Percentiles rank a stretch among this genome's conserved stretches.
phyloP scores from a whole-genome alignment of 2,113 vertebrate genomes.

The Charina bottae region DNA sequence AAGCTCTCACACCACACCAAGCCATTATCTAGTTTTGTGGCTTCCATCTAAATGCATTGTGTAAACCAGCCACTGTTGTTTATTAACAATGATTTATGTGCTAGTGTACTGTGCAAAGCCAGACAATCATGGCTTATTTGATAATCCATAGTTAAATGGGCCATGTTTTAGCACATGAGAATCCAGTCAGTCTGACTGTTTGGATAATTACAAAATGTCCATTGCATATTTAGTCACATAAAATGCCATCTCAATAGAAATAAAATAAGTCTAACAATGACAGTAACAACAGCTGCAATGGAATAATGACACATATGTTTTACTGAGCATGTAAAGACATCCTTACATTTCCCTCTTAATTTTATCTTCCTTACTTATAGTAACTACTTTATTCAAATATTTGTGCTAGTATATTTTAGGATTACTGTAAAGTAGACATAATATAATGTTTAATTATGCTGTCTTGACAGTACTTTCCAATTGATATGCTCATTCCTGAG shows the following conservation, averaged over 20 bases:
- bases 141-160: not conserved
- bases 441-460: not conserved
- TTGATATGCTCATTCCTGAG: not conserved
- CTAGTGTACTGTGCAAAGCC: not conserved
- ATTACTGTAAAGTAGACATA: not conserved
- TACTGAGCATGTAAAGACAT: not conserved
- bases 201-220: not conserved
- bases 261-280: not conserved
- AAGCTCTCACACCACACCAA: not conserved
- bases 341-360: not conserved
- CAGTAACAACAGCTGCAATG: not conserved
- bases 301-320: not conserved
- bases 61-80: not conserved
- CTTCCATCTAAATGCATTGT: not conserved
- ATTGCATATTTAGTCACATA: not conserved
- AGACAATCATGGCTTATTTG: not conserved
- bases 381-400: conserved; percentile 10
- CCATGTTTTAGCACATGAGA: not conserved
- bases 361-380: not conserved
- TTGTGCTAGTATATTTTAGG: not conserved
- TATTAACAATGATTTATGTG: not conserved
- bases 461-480: not conserved
- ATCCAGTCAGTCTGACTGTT: not conserved
- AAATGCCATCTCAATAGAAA: not conserved
- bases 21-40: not conserved